Conservation (phyloP, 2,888 invertebrate genomes). For the Zygaena filipendulae region DNA sequence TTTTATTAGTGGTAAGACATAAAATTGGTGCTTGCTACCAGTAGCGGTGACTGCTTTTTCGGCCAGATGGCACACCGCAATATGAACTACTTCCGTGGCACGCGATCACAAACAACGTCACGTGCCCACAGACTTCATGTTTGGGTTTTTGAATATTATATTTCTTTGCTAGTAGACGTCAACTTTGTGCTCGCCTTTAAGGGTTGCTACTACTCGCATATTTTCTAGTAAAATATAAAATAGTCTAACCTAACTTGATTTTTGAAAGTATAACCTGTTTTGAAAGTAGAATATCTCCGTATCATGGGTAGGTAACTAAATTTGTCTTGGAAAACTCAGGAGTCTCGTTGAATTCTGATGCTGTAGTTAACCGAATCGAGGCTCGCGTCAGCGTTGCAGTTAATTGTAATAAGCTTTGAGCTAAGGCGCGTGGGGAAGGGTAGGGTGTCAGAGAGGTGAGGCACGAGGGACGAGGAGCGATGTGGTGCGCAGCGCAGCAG, state of each 20-base stretch:
- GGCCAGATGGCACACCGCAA: conserved; percentile 35
- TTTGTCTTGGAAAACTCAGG: too few species aligned
- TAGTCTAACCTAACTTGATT: too few species aligned
- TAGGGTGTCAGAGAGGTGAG: too few species aligned
- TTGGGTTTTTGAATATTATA: conserved; percentile 22
- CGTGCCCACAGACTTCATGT: conserved; percentile 20
- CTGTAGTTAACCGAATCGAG: conserved; percentile 40
- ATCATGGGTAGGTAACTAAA: too few species aligned
- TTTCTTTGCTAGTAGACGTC: conserved; percentile 7
- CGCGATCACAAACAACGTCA: conserved; percentile 25
- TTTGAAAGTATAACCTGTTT: too few species aligned
- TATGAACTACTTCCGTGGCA: conserved; percentile 32
- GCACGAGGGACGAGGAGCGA: conserved; percentile 13
- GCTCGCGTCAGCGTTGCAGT: conserved; percentile 42
- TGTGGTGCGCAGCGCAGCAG: conserved; percentile 37
- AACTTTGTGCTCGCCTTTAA: conserved; percentile 2
- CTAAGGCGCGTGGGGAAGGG: conserved; percentile 20
- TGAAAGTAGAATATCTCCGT: too few species aligned
- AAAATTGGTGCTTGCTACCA: conserved; percentile 35
- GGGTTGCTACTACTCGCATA: too few species aligned
- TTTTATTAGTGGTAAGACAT: conserved; percentile 42
- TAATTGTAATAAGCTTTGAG: conserved; percentile 54
- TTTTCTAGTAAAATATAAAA: too few species aligned
- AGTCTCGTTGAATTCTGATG: too few species aligned
- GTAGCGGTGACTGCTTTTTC: conserved; percentile 26